phyloP scores from a whole-genome alignment of 2,113 vertebrate species.

The Labrus mixtus region DNA sequence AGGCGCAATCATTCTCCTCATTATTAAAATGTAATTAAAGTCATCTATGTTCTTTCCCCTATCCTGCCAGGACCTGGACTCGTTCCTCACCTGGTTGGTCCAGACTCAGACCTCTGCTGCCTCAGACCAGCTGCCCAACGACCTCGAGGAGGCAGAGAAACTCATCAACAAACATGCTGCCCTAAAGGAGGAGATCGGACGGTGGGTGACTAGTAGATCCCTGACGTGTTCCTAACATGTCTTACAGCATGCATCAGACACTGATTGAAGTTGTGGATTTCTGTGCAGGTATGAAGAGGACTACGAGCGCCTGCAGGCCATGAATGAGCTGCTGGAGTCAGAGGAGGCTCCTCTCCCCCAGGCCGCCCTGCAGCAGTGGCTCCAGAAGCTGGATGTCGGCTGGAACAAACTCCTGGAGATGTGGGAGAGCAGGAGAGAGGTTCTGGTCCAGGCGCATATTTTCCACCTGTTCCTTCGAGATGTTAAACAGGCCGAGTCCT shows the following conservation, averaged over 20 bases:
- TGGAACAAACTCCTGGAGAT: conserved; percentile 94
- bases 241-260: neutral
- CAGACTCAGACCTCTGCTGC: conserved; percentile 89
- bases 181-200: conserved; percentile 95
- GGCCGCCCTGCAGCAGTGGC: conserved; percentile 92
- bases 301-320: conserved; percentile 90
- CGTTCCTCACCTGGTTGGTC: conserved; percentile 93
- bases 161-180: conserved; percentile 89
- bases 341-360: conserved; percentile 90
- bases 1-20: too few relatives aligned
- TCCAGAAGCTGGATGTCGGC: conserved; percentile 93
- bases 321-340: conserved; percentile 90
- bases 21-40: too few relatives aligned
- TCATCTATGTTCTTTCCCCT: neutral
- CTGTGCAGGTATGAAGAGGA: conserved; percentile 88
- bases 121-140: conserved; percentile 85
- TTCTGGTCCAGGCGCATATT: conserved; percentile 91
- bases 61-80: conserved; percentile 88
- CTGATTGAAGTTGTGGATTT: neutral
- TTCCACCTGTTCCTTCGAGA: conserved; percentile 94
- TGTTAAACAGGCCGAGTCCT: conserved; percentile 87
- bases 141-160: conserved; percentile 87
- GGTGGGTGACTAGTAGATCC: conserved; percentile 55
- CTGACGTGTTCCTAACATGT: neutral
- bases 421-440: conserved; percentile 91